phyloP scores from a whole-genome alignment of 2,113 vertebrate species.

The Baryphthengus martii region DNA sequence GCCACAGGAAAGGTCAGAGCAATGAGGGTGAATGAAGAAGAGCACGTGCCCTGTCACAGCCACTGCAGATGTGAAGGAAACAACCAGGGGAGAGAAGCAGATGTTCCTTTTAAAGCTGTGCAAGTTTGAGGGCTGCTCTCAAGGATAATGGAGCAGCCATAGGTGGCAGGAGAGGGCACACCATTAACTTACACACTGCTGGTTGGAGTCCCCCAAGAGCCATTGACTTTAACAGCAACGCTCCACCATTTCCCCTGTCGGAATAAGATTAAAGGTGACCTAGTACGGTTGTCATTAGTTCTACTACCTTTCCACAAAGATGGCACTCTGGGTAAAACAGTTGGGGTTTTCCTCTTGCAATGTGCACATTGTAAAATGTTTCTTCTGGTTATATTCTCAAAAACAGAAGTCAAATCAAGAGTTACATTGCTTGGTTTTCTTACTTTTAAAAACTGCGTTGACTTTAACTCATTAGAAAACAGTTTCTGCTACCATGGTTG shows the following conservation, averaged over 20 bases:
- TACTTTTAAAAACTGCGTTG: background rate
- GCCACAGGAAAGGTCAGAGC: constrained; percentile 25
- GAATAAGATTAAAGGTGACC: constrained; percentile 24
- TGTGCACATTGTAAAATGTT: background rate
- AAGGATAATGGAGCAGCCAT: constrained; percentile 17
- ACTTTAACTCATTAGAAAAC: background rate
- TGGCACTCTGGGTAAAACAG: background rate
- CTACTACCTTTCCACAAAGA: background rate
- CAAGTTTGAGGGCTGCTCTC: background rate
- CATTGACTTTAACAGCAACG: constrained; percentile 21
- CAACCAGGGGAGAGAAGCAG: background rate
- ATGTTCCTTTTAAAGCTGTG: background rate
- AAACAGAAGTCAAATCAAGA: background rate
- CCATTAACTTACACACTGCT: background rate
- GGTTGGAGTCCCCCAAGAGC: constrained; percentile 7
- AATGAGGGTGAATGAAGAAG: background rate
- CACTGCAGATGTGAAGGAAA: background rate
- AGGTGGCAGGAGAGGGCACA: background rate
- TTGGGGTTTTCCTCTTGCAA: background rate
- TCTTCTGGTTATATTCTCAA: background rate
- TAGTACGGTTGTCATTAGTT: background rate
- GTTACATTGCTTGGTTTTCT: background rate
- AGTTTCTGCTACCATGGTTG: background rate
- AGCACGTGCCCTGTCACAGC: background rate
- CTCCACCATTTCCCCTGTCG: background rate